Percentiles rank a stretch among this genome's conserved stretches.
Conservation (phyloP, 2,113 vertebrate species). For the Lipophrys pholis region DNA sequence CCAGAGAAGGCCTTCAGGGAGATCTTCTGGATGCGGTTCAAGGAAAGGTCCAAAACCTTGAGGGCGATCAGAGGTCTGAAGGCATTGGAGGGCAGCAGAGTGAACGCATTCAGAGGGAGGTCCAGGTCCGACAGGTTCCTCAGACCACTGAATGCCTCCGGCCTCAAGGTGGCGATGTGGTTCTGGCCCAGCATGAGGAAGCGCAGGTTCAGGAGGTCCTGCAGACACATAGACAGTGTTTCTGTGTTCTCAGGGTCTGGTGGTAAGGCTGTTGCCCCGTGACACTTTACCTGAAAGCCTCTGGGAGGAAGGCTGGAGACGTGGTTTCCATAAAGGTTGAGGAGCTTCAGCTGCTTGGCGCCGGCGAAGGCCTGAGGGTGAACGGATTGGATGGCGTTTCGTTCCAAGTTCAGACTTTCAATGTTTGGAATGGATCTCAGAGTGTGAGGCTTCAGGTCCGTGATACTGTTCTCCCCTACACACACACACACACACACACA, state of each 20-base stretch:
- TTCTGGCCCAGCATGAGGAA: constrained; percentile 86
- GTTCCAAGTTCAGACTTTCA: constrained; percentile 82
- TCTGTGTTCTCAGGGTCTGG: background rate
- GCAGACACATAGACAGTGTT: background rate
- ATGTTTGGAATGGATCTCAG: constrained; percentile 73
- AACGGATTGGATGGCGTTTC: constrained; percentile 79
- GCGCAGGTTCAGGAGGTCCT: constrained; percentile 82
- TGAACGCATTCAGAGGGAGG: constrained; percentile 78
- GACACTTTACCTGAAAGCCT: constrained; percentile 73
- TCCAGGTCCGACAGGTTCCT: constrained; percentile 84
- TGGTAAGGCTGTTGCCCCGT: background rate
- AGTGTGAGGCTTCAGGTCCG: constrained; percentile 70
- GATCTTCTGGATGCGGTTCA: constrained; percentile 81
- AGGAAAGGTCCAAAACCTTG: constrained; percentile 81
- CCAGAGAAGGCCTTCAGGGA: constrained; percentile 81
- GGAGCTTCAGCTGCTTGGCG: constrained; percentile 78
- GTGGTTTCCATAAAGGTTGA: constrained; percentile 83
- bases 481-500: background rate
- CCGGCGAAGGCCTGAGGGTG: constrained; percentile 78
- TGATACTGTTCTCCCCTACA: constrained; percentile 81
- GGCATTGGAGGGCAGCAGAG: constrained; percentile 68
- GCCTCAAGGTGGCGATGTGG: constrained; percentile 73
- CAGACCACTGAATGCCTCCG: constrained; percentile 80
- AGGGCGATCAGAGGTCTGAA: constrained; percentile 82
- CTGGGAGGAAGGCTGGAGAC: constrained; percentile 71